Conservation (phyloP, 2,113 vertebrate genomes). For the Callipepla squamata region DNA sequence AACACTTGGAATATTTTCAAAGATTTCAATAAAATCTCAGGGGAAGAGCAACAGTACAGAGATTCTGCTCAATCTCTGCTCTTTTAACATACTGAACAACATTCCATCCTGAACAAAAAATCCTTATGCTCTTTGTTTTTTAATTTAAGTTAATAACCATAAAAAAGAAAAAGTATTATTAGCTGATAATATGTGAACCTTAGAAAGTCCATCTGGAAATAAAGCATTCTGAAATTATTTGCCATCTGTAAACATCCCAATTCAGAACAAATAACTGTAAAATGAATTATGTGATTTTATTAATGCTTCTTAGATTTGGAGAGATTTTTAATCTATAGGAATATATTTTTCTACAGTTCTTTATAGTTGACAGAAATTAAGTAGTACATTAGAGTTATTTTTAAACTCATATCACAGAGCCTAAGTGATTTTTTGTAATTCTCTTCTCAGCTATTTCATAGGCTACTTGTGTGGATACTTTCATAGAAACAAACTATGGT, state of each 20-base stretch:
- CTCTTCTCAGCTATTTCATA: not conserved
- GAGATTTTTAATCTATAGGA: not conserved
- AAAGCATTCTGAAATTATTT: not conserved
- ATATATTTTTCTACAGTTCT: not conserved
- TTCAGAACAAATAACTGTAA: not conserved
- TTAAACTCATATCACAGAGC: not conserved
- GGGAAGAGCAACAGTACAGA: not conserved
- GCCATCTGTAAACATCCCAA: not conserved
- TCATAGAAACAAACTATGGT: rapidly evolving
- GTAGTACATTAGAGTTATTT: not conserved
- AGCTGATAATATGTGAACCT: not conserved
- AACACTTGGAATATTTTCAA: not conserved
- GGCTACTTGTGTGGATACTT: not conserved
- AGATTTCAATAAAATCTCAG: not conserved
- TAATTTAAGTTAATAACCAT: not conserved
- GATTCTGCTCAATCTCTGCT: not conserved
- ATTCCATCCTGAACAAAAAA: not conserved
- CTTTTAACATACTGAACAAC: not conserved
- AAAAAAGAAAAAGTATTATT: not conserved
- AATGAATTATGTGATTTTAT: not conserved
- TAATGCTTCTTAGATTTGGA: not conserved
- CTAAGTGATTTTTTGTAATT: not conserved
- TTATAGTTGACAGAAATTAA: not conserved
- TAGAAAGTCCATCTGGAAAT: not conserved
- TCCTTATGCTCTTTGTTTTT: not conserved